Conservation (phyloP, 2,797 vertebrate genomes). For the Paramormyrops hopkinsi region DNA sequence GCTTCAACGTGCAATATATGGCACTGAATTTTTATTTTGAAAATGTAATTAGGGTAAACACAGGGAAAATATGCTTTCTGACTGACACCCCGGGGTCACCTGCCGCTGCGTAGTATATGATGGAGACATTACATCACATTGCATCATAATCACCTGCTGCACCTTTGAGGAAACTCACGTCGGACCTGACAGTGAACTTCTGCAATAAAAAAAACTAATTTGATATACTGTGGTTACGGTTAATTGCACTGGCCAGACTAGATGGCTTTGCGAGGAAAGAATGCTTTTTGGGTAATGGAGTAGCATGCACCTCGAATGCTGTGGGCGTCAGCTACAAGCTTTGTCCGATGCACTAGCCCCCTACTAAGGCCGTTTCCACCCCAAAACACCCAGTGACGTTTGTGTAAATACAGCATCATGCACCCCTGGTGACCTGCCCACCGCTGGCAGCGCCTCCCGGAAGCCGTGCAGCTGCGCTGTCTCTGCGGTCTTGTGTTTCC, state of each 20-base stretch:
- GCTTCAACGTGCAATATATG: background rate
- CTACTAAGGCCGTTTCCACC: background rate
- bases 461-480: conserved; percentile 41
- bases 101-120: background rate
- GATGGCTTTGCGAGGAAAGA: too few relatives aligned
- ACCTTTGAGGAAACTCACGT: background rate
- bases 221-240: background rate
- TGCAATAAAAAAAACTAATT: background rate
- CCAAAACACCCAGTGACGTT: background rate
- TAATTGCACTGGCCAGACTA: background rate
- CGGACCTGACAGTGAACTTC: background rate
- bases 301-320: background rate
- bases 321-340: background rate
- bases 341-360: background rate
- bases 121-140: conserved; percentile 10
- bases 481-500: conserved; percentile 57
- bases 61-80: background rate
- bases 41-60: background rate
- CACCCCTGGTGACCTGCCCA: background rate
- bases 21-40: background rate
- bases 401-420: background rate
- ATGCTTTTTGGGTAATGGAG: background rate
- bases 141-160: background rate
- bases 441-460: conserved; percentile 35
- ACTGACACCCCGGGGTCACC: background rate